These are phyloP conservation scores for Xestobium rufovillosum DNA, from an alignment of 2,888 invertebrate genomes.

Conservation along the genomic window DNA sequence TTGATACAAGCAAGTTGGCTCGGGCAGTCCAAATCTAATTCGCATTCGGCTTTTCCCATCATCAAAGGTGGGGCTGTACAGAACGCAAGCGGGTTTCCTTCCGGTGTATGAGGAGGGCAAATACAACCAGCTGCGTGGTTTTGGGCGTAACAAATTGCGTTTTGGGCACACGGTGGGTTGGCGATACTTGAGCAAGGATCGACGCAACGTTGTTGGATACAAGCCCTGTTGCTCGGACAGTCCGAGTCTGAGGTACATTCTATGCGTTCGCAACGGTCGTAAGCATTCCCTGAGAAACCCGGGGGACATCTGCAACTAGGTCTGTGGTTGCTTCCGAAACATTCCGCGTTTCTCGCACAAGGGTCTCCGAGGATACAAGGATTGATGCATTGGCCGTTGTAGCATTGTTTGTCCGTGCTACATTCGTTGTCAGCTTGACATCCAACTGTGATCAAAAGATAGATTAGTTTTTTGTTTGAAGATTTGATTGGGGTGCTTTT, in stretches of 20 bases:
- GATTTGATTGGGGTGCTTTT: too few relatives aligned
- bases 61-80: constrained; percentile 52
- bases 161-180: constrained; percentile 70
- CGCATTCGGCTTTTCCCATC: constrained; percentile 60
- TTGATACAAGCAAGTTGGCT: constrained; percentile 73
- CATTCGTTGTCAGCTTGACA: constrained; percentile 80
- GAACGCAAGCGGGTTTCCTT: constrained; percentile 73
- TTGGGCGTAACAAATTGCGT: constrained; percentile 72
- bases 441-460: constrained; percentile 53
- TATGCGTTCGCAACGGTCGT: constrained; percentile 64
- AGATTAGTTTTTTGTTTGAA: constrained; percentile 10
- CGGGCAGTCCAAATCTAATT: constrained; percentile 71
- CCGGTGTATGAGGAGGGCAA: constrained; percentile 71
- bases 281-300: constrained; percentile 75
- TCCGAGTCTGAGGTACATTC: constrained; percentile 76
- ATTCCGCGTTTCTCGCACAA: constrained; percentile 78
- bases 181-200: constrained; percentile 66
- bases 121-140: constrained; percentile 76
- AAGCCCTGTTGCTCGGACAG: constrained; percentile 68
- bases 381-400: constrained; percentile 73
- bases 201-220: constrained; percentile 64
- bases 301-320: constrained; percentile 72
- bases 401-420: constrained; percentile 69
- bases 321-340: constrained; percentile 71
- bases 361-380: constrained; percentile 74